A percentile compares a stretch with the other conserved stretches of the same genome.
Evolutionary conservation across 2,113 vertebrate species (phyloP).

Genomic region (Chloropsis hardwickii): DNA sequence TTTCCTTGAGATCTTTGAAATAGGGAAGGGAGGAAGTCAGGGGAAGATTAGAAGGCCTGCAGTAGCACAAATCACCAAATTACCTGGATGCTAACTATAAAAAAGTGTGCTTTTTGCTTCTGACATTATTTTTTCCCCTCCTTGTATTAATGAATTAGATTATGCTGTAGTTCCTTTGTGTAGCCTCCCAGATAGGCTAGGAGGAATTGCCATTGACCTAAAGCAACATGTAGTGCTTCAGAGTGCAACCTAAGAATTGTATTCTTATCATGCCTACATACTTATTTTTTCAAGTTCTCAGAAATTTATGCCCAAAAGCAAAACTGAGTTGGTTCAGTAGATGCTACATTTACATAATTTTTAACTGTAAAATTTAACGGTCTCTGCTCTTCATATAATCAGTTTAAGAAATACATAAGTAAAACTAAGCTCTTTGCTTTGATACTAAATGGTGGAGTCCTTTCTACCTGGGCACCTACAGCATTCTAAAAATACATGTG

Average conservation of each 20-base stretch:
- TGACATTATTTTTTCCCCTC: accelerated
- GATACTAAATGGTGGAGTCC: neutral
- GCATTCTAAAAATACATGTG: neutral
- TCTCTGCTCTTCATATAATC: neutral
- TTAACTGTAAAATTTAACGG: neutral
- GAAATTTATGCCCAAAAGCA: neutral
- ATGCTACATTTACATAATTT: neutral
- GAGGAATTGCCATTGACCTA: neutral
- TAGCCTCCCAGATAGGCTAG: neutral
- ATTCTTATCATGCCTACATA: neutral
- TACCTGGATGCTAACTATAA: neutral
- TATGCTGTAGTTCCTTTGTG: neutral
- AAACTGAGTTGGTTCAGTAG: neutral
- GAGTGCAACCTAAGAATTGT: neutral
- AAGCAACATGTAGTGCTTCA: neutral
- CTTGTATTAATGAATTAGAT: neutral
- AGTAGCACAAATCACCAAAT: neutral
- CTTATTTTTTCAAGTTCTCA: neutral
- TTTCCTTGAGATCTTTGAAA: neutral
- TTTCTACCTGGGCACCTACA: neutral
- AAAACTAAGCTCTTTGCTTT: neutral
- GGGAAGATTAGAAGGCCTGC: neutral
- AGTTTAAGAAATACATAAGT: neutral
- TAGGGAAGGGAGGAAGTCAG: neutral
- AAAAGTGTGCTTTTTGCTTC: neutral